These are phyloP conservation scores for Sebastes baramenuke DNA, from an alignment of 2,797 vertebrate species.

Conservation along the genomic window DNA sequence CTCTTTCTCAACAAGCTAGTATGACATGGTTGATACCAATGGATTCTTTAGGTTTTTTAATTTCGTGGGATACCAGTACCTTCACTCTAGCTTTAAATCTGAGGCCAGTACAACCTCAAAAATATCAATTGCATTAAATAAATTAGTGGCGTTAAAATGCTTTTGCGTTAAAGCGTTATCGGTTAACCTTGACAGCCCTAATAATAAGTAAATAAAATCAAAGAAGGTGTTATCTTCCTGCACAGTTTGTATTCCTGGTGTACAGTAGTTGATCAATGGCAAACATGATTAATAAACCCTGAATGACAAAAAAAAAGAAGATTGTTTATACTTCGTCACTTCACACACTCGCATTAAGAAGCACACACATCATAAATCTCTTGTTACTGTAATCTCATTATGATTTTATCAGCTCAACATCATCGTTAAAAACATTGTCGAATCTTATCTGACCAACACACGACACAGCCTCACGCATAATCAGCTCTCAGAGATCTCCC, in stretches of 20 bases:
- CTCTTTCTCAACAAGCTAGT: too few relatives aligned
- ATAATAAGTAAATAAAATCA: not conserved
- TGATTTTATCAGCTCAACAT: not conserved
- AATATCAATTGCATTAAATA: too few relatives aligned
- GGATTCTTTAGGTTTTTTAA: too few relatives aligned
- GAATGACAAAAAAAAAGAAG: not conserved
- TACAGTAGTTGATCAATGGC: not conserved
- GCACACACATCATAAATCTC: not conserved
- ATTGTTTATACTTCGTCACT: not conserved
- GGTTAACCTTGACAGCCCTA: too few relatives aligned
- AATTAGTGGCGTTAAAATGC: too few relatives aligned
- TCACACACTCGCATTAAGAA: not conserved
- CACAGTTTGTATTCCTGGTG: not conserved
- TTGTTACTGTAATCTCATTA: not conserved
- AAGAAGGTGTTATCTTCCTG: not conserved
- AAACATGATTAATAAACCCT: not conserved
- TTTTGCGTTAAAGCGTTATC: too few relatives aligned
- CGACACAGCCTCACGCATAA: not conserved
- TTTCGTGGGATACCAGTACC: too few relatives aligned
- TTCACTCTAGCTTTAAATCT: too few relatives aligned
- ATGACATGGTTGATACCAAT: too few relatives aligned
- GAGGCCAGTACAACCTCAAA: too few relatives aligned
- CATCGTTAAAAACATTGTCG: not conserved
- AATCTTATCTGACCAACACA: not conserved
- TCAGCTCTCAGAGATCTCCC: not conserved